Evolutionary conservation across 2,113 vertebrate genomes (phyloP).

Genomic region (Chroicocephalus ridibundus): DNA sequence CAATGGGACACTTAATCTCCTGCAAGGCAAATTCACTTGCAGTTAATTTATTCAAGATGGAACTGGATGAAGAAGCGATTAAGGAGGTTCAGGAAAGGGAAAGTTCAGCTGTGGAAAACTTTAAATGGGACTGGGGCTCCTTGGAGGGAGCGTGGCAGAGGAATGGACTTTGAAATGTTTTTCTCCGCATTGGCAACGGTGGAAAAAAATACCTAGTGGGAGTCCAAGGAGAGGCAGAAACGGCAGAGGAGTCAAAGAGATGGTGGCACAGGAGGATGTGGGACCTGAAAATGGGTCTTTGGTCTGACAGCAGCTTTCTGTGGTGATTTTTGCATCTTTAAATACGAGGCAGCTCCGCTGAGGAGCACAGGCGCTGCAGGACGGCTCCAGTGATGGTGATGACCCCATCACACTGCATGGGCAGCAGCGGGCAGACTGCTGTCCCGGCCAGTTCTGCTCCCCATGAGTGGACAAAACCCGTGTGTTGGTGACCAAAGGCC

Average conservation of each 20-base stretch:
- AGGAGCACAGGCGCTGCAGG: not conserved
- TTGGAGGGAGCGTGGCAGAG: not conserved
- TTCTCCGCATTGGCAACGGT: not conserved
- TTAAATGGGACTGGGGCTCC: not conserved
- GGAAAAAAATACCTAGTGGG: not conserved
- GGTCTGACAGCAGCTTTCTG: not conserved
- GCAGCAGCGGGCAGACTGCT: not conserved
- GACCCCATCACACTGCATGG: not conserved
- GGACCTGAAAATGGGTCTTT: not conserved
- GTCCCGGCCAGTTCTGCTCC: not conserved
- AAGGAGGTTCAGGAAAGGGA: not conserved
- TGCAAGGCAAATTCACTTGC: not conserved
- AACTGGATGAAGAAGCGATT: constrained; percentile 9
- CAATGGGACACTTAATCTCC: constrained; percentile 66
- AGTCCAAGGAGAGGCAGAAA: not conserved
- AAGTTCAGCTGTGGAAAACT: constrained; percentile 3
- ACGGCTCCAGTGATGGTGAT: not conserved
- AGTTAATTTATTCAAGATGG: constrained; percentile 68
- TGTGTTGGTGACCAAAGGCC: not conserved
- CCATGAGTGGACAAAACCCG: rapidly evolving
- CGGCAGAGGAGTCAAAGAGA: rapidly evolving
- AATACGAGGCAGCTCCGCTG: not conserved
- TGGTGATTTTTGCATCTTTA: not conserved
- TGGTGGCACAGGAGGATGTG: not conserved
- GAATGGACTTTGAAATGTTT: not conserved